Conservation (phyloP, 2,888 invertebrate species). For the Chrysolina americana region DNA sequence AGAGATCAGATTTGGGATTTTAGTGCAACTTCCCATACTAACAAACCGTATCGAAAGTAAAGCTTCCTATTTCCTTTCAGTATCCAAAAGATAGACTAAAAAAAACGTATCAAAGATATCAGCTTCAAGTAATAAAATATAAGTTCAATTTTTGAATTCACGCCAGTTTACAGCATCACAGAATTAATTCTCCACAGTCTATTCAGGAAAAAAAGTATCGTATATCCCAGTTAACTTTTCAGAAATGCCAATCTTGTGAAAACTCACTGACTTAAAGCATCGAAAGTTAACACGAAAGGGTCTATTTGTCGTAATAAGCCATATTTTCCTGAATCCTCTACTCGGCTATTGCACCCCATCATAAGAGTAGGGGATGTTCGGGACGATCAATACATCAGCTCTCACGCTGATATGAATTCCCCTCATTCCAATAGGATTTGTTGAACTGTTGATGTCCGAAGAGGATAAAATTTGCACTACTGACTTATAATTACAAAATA, state of each 20-base stretch:
- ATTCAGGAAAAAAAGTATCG: no score
- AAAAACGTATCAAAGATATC: no score
- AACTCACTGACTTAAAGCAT: background rate
- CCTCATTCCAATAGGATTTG: background rate
- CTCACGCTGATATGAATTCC: constrained; percentile 15
- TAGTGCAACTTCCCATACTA: no score
- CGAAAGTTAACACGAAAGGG: constrained; percentile 11
- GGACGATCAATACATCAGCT: constrained; percentile 33
- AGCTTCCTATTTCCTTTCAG: no score
- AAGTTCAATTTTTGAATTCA: no score
- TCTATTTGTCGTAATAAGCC: constrained; percentile 17
- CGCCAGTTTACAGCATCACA: no score
- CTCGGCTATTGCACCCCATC: constrained; percentile 49
- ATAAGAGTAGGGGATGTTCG: constrained; percentile 46
- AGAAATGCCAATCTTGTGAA: background rate
- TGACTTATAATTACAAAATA: constrained; percentile 29
- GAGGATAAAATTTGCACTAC: constrained; percentile 12
- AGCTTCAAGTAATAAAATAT: no score
- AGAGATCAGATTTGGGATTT: no score
- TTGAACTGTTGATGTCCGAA: background rate
- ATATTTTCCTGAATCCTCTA: constrained; percentile 36
- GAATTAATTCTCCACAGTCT: no score
- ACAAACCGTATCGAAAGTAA: no score
- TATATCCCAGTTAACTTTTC: background rate
- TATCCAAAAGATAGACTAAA: no score